Conservation (phyloP, 2,797 vertebrate genomes). For the Chelon labrosus region DNA sequence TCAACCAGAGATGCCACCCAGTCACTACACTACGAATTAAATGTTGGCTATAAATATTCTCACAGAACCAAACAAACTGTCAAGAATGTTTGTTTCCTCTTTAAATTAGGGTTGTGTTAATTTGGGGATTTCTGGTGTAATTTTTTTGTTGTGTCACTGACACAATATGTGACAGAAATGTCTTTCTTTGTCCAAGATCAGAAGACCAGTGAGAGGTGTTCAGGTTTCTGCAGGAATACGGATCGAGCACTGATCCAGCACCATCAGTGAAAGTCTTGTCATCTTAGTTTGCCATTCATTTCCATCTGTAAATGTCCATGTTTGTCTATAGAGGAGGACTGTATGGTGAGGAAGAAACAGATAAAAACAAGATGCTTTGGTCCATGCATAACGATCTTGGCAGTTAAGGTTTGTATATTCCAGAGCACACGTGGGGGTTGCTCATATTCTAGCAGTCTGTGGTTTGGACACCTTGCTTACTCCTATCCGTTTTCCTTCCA, state of each 20-base stretch:
- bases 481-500: slow-evolving; percentile 96
- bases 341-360: slow-evolving; percentile 54
- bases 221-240: slow-evolving; percentile 21
- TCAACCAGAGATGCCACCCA: slow-evolving; percentile 19
- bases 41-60: slow-evolving; percentile 18
- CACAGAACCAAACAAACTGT: slow-evolving; percentile 21
- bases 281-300: neutral
- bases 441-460: slow-evolving; percentile 41
- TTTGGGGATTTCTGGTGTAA: neutral
- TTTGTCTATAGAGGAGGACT: slow-evolving; percentile 36
- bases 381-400: slow-evolving; percentile 89
- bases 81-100: slow-evolving; percentile 17
- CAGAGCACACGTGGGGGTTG: slow-evolving; percentile 67
- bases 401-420: slow-evolving; percentile 64
- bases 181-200: slow-evolving; percentile 26
- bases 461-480: neutral
- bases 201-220: slow-evolving; percentile 28
- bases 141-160: slow-evolving; percentile 14
- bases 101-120: slow-evolving; percentile 12
- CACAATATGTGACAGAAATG: slow-evolving; percentile 6
- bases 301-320: slow-evolving; percentile 25
- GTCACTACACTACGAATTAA: slow-evolving; percentile 4
- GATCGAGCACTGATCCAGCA: neutral
- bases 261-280: slow-evolving; percentile 5
- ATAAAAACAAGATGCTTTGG: slow-evolving; percentile 87